A percentile compares a stretch with the other conserved stretches of the same genome.
These are phyloP conservation scores for Cephus spinipes DNA, from an alignment of 2,888 invertebrate genomes.

Conservation along the genomic window DNA sequence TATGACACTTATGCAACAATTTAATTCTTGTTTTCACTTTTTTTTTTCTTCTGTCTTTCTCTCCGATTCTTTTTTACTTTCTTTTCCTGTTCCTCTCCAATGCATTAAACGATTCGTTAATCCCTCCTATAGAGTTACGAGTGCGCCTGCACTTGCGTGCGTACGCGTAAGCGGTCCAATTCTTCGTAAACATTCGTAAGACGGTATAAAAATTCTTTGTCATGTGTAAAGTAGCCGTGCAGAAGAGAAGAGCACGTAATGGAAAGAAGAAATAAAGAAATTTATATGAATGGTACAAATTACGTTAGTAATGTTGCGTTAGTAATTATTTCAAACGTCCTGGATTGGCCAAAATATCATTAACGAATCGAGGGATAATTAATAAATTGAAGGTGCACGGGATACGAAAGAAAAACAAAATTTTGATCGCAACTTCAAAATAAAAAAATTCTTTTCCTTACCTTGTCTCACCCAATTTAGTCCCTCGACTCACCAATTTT, in stretches of 20 bases:
- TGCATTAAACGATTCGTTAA: background rate
- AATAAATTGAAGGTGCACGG: background rate
- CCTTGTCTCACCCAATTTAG: background rate
- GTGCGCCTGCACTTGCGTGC: background rate
- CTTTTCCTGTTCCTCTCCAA: background rate
- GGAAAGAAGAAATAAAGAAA: background rate
- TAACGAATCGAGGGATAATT: background rate
- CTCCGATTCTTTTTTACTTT: conserved; percentile 14
- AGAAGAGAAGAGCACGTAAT: background rate
- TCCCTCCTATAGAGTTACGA: background rate
- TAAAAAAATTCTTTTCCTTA: too few relatives aligned
- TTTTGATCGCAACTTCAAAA: too few relatives aligned
- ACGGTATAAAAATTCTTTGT: background rate
- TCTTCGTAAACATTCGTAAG: background rate
- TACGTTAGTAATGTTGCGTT: background rate
- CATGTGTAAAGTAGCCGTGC: background rate
- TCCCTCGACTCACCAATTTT: background rate
- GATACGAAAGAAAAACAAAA: too few relatives aligned
- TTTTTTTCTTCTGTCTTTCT: conserved; percentile 1
- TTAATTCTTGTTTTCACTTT: background rate
- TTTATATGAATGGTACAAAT: conserved; percentile 3
- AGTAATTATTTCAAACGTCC: background rate
- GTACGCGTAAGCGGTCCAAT: conserved; percentile 1
- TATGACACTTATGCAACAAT: background rate
- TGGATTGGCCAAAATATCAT: background rate